These are phyloP conservation scores for Solenodon paradoxus DNA, from an alignment of 2,113 vertebrate genomes.

Conservation along the genomic window DNA sequence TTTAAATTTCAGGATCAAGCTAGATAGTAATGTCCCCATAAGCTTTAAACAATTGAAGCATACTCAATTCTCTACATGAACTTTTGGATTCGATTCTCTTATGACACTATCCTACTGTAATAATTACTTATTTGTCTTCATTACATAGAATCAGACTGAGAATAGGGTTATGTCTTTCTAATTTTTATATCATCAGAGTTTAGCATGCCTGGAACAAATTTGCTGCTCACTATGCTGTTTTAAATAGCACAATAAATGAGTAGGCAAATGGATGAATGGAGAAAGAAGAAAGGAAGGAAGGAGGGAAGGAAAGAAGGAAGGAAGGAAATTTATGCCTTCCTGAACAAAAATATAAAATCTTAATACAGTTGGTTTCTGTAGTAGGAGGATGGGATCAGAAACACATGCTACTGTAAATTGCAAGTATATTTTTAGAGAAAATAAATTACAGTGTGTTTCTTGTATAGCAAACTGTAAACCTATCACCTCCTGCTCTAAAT, in stretches of 20 bases:
- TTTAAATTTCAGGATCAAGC: neutral
- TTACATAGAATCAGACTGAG: neutral
- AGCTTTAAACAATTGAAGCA: neutral
- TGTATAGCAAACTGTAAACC: constrained; percentile 74
- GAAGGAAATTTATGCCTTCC: neutral
- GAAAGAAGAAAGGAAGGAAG: neutral
- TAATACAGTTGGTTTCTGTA: neutral
- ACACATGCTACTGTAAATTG: constrained; percentile 29
- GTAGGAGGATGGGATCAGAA: neutral
- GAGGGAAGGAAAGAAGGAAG: too few species aligned
- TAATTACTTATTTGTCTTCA: neutral
- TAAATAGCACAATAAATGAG: neutral
- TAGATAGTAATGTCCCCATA: neutral
- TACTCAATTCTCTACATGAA: neutral
- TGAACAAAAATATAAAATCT: constrained; percentile 10
- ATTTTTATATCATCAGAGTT: neutral
- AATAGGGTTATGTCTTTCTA: neutral
- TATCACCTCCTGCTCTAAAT: constrained; percentile 76
- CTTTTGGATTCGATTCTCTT: neutral
- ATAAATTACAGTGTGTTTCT: constrained; percentile 75
- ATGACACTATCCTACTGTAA: neutral
- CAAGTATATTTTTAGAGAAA: constrained; percentile 75
- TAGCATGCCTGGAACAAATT: neutral
- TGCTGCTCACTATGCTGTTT: neutral
- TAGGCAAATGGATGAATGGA: neutral